Evolutionary conservation across 2,888 invertebrate species (phyloP).

Genomic region (Netelia inedita): DNA sequence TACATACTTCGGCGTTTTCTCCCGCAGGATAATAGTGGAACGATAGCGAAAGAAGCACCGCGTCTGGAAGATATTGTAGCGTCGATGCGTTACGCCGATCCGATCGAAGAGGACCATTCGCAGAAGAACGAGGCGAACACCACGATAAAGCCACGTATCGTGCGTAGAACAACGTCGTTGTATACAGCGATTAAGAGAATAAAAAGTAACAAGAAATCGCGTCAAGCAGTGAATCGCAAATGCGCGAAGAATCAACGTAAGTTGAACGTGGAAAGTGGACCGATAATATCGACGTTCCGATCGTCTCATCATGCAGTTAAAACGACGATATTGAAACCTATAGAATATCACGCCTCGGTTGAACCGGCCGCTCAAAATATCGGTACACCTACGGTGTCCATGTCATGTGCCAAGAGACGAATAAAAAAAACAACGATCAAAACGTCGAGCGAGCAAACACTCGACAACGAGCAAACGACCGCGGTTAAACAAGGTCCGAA

Average conservation of each 20-base stretch:
- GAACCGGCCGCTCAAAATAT: conserved; percentile 43
- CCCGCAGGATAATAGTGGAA: conserved; percentile 75
- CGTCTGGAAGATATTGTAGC: conserved; percentile 74
- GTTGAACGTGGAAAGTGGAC: conserved; percentile 68
- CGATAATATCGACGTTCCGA: conserved; percentile 68
- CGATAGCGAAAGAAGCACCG: conserved; percentile 70
- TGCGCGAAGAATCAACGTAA: conserved; percentile 74
- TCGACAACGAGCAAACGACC: conserved; percentile 74
- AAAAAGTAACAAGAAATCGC: conserved; percentile 76
- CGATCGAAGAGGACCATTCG: conserved; percentile 67
- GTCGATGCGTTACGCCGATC: conserved; percentile 70
- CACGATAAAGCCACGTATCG: conserved; percentile 75
- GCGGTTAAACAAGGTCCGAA: conserved; percentile 79
- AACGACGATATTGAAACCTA: conserved; percentile 54
- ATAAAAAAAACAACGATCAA: conserved; percentile 55
- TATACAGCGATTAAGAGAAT: conserved; percentile 79
- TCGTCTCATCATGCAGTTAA: conserved; percentile 67
- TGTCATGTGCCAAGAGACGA: conserved; percentile 42
- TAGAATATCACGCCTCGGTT: conserved; percentile 46
- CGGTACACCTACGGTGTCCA: not conserved
- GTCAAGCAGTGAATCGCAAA: conserved; percentile 75
- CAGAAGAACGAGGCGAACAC: conserved; percentile 73
- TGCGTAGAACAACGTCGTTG: conserved; percentile 76
- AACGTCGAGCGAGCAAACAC: conserved; percentile 51
- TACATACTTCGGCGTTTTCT: conserved; percentile 69